Evolutionary conservation across 2,888 invertebrate species (phyloP), one percentile per base, ranked within the genome.

Genomic region (Limulus polyphemus): DNA sequence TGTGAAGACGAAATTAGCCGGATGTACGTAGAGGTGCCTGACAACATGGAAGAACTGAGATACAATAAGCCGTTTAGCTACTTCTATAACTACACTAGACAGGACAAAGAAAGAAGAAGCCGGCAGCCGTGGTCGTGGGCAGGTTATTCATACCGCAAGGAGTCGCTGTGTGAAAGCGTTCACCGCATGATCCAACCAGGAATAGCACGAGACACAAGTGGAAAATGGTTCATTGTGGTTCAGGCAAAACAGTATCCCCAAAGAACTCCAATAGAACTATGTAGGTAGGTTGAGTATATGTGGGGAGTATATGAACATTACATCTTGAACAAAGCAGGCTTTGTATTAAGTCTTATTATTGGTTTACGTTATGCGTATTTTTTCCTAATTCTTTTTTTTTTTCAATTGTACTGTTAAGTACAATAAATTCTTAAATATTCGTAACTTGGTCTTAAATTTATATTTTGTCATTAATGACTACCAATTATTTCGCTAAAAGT

Each of bases 221-320:
- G 72, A 5, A 69, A 69, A n/a, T 74, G 72, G 72, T 69, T 69
- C 55, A 70, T 74, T 47, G 70, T 74, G 47, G 63, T 73, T 10
- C 74, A 74, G 57, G 69, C 69, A 4, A 61, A 59, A 2, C 61
- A 59, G 11, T 62, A 72, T 55, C 60, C 58, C 11, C 73, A 73
- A 62, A 68, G 69, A 49, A 69, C 73, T 10, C 65, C 70, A 46
- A 68, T 72, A 12, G 73, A 73, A 62, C 65, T 69, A 59, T 73
- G 73, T 68, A 67, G 64, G 68, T 68, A 56, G 57, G 46, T 57
- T 50, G 16, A 58, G 32, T n/a, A n/a, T n/a, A n/a, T n/a, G n/a
- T n/a, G n/a, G 1, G 32, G 5, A 32, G 32, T 32, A 32, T 32
- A 32, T 32, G 32, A 32, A 5, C 32, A 7, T 32, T 32, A 32